Base-by-base conservation (phyloP, 2,113 vertebrate genomes). In the Zingel zingel region DNA sequence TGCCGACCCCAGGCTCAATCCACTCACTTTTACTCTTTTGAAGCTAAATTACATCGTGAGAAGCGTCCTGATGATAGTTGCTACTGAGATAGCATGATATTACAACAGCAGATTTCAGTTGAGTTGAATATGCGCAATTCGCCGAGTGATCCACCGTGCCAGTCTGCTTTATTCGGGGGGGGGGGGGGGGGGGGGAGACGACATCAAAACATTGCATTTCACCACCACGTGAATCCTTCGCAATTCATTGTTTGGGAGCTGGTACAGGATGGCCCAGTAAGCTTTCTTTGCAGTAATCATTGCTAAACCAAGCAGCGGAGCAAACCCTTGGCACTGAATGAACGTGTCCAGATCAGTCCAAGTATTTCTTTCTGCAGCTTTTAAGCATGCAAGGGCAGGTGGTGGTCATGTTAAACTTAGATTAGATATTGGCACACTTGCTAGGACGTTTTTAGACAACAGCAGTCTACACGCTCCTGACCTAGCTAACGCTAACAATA, bases 281-380 rank as follows among this genome's bases (percentile, higher is more conserved):
- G 23, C 12, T 51, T 21, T 39, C 62, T 30, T 59, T 65, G 47
- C 27, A 48, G 57, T 1, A 19, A 27, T 6, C 27, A n/a, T 5
- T 21, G 45, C 30, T n/a, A 25, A 19, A 62, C 19, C 18, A 23
- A 36, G 36, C 57, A 47, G 47, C 27, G 3, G 18, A 59, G 39
- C 8, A 47, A n/a, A 56, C 53, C 33, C 33, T 56, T 63, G 67
- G 66, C 80, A 30, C 25, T 27, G 54, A 7, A 66, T 25, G 63
- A 62, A 27, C 11, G 18, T 36, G 74, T 23, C 15, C 56, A n/a
- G 21, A 78, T 30, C 12, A 9, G 27, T 48, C 53, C 54, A 66
- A 74, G 61, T 36, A 82, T 82, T 51, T 74, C 16, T 83, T 57
- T 19, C 27, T 69, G 86, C 77, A 56, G 58, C 57, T 33, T 65